Evolutionary conservation across 2,797 vertebrate species (phyloP).

Genomic region (Gephyroberyx darwinii): DNA sequence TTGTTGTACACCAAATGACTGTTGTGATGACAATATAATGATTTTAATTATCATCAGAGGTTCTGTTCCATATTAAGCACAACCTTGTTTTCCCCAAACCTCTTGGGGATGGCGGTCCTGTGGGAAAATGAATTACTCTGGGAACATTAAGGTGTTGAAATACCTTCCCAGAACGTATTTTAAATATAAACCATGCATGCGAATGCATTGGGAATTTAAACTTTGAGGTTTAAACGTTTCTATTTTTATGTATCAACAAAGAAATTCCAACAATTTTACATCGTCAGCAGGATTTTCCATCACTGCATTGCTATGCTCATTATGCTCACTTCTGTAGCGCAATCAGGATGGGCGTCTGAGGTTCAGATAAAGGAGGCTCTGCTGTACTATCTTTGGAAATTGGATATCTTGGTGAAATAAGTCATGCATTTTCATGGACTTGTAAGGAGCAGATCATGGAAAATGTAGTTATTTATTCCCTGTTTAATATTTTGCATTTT

Average conservation of each 20-base stretch:
- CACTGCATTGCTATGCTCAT: constrained; percentile 55
- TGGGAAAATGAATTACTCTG: neutral
- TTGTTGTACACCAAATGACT: neutral
- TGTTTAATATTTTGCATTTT: constrained; percentile 42
- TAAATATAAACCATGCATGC: neutral
- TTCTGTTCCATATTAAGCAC: neutral
- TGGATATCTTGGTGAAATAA: constrained; percentile 63
- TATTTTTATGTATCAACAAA: constrained; percentile 33
- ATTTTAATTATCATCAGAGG: neutral
- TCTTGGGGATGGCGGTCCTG: neutral
- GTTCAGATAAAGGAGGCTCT: constrained; percentile 68
- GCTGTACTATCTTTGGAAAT: constrained; percentile 67
- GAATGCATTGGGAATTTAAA: no score
- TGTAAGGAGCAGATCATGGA: constrained; percentile 50
- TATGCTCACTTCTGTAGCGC: constrained; percentile 55
- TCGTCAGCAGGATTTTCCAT: constrained; percentile 47
- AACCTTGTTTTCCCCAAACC: neutral
- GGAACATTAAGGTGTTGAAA: neutral
- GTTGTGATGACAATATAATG: neutral
- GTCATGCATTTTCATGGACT: constrained; percentile 60
- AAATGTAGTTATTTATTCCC: constrained; percentile 52
- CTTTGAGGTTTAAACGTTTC: constrained; percentile 24
- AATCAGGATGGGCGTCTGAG: constrained; percentile 59
- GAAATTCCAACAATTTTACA: constrained; percentile 47
- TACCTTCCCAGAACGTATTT: neutral